A percentile compares a stretch with the other conserved stretches of the same genome.
Evolutionary conservation across 30 jellyfish, hydroid and myxozoan species (phyloP).

Genomic region (Aurelia aurita complex sp. Pacific): DNA sequence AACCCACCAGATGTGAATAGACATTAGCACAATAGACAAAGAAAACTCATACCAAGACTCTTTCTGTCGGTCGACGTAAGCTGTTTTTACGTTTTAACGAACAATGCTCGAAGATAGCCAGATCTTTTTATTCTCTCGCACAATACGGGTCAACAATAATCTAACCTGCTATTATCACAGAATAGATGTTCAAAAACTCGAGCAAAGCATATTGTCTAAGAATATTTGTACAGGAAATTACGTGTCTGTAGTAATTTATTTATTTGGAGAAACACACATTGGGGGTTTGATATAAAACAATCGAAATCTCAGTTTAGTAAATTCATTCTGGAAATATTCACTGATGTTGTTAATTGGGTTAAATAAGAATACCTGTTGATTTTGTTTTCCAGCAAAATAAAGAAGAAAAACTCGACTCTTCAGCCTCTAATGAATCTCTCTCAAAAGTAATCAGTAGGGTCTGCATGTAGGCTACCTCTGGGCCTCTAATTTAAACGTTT

Average conservation of each 20-base stretch:
- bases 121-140: background rate
- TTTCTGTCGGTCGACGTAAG: conserved; percentile 31
- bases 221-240: conserved; percentile 17
- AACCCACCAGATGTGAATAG: conserved; percentile 61
- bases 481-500: no score
- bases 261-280: no score
- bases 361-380: no score
- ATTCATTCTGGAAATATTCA: no score
- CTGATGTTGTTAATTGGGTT: no score
- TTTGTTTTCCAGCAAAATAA: no score
- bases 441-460: no score
- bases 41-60: conserved; percentile 22
- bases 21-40: conserved; percentile 15
- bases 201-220: background rate
- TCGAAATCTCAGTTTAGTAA: no score
- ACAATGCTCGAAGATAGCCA: conserved; percentile 2
- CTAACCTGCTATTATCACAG: conserved; percentile 28
- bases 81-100: conserved; percentile 2
- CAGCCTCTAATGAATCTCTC: no score
- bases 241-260: background rate
- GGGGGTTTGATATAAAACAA: no score
- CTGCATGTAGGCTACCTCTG: no score
- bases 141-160: conserved; percentile 22
- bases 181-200: background rate
- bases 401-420: no score